These are phyloP conservation scores for Beroe forskalii DNA, from an alignment of 37 sponge, comb jelly and placozoan species.

Conservation along the genomic window DNA sequence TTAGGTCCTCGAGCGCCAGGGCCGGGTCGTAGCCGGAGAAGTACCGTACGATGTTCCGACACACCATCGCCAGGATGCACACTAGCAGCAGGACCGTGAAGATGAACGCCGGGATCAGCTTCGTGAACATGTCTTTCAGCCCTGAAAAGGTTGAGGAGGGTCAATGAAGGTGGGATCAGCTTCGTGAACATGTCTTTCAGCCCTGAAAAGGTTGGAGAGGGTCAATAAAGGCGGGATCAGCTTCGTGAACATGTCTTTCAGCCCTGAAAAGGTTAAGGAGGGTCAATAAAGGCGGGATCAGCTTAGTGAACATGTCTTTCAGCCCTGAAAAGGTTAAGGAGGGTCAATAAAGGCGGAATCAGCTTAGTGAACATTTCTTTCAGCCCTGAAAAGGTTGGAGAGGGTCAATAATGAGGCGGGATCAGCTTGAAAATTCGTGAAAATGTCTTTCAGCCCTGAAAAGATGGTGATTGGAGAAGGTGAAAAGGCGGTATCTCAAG, in stretches of 20 bases:
- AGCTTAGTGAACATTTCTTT: too few relatives aligned
- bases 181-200: not conserved
- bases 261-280: not conserved
- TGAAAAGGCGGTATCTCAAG: too few relatives aligned
- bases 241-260: not conserved
- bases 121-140: not conserved
- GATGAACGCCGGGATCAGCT: conserved; percentile 35
- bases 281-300: too few relatives aligned
- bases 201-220: not conserved
- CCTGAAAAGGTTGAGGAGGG: conserved; percentile 9
- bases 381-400: too few relatives aligned
- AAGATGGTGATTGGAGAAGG: too few relatives aligned
- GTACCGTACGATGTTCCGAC: conserved; percentile 35
- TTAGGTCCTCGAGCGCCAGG: too few relatives aligned
- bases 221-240: too few relatives aligned
- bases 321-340: conserved; percentile 2
- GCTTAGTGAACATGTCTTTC: not conserved
- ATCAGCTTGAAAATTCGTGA: too few relatives aligned
- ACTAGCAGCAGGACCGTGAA: conserved; percentile 8
- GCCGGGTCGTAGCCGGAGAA: conserved; percentile 31
- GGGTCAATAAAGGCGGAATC: too few relatives aligned
- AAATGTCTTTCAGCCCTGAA: too few relatives aligned
- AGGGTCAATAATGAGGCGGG: too few relatives aligned
- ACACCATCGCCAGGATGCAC: not conserved
- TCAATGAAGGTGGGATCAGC: too few relatives aligned